A percentile compares a stretch with the other conserved stretches of the same genome.
phyloP scores from a whole-genome alignment of 2,797 vertebrate species.

The Rhabdophis nuchalis region DNA sequence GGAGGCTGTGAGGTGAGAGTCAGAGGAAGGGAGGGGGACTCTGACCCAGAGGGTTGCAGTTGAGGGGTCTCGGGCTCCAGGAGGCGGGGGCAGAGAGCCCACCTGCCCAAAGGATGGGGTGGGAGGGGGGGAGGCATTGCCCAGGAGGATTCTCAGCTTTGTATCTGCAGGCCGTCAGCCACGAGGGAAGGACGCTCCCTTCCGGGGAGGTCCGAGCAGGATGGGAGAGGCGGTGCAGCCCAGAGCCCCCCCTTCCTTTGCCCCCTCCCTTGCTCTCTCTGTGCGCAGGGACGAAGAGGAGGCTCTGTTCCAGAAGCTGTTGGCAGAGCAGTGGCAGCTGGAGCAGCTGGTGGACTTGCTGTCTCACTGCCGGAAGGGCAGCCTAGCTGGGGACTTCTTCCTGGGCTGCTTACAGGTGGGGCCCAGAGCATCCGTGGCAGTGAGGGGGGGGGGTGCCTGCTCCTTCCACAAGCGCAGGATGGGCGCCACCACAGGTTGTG shows the following conservation, averaged over 20 bases:
- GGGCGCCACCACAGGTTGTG: too few species aligned
- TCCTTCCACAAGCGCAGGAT: neutral
- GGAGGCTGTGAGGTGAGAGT: slow-evolving; percentile 74
- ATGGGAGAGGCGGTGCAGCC: neutral
- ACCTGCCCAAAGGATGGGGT: neutral
- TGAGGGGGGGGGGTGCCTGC: neutral
- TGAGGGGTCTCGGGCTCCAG: neutral
- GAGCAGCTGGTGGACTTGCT: slow-evolving; percentile 83
- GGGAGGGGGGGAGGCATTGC: neutral
- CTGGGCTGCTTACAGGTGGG: slow-evolving; percentile 84
- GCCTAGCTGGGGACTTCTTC: slow-evolving; percentile 89
- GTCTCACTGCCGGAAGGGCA: slow-evolving; percentile 76
- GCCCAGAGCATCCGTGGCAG: neutral
- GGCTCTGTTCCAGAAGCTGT: slow-evolving; percentile 84
- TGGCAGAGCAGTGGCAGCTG: slow-evolving; percentile 81
- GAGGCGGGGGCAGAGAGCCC: neutral
- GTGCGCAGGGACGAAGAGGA: slow-evolving; percentile 82
- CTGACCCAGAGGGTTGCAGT: neutral
- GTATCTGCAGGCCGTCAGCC: neutral
- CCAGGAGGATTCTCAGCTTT: neutral
- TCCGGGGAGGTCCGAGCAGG: neutral
- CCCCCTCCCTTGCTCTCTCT: rapidly evolving
- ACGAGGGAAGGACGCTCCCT: neutral
- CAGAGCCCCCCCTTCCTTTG: neutral
- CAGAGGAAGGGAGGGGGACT: neutral